phyloP scores from a whole-genome alignment of 1,140 invertebrate species.

The Andricus grossulariae region DNA sequence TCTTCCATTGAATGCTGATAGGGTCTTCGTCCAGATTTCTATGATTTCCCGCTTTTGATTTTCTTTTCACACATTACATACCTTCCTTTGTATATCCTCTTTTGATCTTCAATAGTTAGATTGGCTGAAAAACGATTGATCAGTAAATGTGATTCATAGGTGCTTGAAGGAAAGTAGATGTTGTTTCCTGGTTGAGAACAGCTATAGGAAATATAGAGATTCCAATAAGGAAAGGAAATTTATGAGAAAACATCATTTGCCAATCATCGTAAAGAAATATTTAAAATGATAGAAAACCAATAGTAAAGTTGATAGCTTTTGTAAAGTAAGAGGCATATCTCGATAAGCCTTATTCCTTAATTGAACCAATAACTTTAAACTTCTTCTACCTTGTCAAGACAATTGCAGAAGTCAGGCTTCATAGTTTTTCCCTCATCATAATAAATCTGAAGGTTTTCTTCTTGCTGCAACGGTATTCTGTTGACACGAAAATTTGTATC shows the following conservation, averaged over 20 bases:
- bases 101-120: neutral
- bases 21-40: slow-evolving; percentile 9
- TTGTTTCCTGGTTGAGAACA: neutral
- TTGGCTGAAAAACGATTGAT: neutral
- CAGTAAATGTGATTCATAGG: neutral
- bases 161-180: slow-evolving; percentile 4
- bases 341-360: no score
- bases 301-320: no score
- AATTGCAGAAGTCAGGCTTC: no score
- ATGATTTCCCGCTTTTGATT: neutral
- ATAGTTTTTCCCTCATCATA: no score
- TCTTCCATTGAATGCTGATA: slow-evolving; percentile 15
- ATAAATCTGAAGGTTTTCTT: no score
- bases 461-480: no score
- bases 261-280: no score
- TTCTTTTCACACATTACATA: slow-evolving; percentile 14
- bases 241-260: neutral
- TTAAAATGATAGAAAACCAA: no score
- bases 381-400: no score
- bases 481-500: no score
- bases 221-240: neutral
- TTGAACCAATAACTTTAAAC: no score
- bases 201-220: neutral
- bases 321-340: no score
- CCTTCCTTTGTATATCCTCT: slow-evolving; percentile 4